Percentiles rank a stretch among this genome's conserved stretches.
These are phyloP conservation scores for Myanophis thanlyinensis DNA, from an alignment of 2,113 vertebrate species.

Conservation along the genomic window DNA sequence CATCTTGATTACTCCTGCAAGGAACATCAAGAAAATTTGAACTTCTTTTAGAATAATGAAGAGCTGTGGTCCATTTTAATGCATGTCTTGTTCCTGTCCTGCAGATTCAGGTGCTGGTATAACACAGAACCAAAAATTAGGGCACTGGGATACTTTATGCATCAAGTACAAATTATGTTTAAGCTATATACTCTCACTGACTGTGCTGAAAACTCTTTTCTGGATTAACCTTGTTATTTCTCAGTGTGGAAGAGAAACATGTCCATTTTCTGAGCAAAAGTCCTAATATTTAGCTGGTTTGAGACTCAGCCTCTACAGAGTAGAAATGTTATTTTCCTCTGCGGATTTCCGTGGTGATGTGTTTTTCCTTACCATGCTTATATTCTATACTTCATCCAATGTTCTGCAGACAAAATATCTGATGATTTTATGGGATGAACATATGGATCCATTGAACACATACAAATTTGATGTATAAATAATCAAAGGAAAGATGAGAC, in stretches of 20 bases:
- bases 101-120: neutral
- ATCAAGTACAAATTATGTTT: neutral
- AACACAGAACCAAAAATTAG: neutral
- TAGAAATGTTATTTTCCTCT: neutral
- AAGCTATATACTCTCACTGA: neutral
- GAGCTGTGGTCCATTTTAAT: neutral
- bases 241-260: neutral
- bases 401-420: neutral
- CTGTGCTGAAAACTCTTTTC: neutral
- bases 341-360: neutral
- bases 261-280: neutral
- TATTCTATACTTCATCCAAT: conserved; percentile 1
- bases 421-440: conserved; percentile 22
- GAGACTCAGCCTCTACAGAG: neutral
- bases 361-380: neutral
- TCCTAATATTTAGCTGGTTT: neutral
- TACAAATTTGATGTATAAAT: neutral
- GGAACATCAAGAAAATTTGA: neutral
- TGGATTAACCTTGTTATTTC: neutral
- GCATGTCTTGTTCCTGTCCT: neutral
- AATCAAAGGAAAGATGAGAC: neutral
- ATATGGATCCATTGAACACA: conserved; percentile 6
- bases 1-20: neutral
- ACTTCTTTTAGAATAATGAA: neutral
- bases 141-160: neutral